Evolutionary conservation across 2,113 vertebrate genomes (phyloP).

Genomic region (Crotophaga sulcirostris): DNA sequence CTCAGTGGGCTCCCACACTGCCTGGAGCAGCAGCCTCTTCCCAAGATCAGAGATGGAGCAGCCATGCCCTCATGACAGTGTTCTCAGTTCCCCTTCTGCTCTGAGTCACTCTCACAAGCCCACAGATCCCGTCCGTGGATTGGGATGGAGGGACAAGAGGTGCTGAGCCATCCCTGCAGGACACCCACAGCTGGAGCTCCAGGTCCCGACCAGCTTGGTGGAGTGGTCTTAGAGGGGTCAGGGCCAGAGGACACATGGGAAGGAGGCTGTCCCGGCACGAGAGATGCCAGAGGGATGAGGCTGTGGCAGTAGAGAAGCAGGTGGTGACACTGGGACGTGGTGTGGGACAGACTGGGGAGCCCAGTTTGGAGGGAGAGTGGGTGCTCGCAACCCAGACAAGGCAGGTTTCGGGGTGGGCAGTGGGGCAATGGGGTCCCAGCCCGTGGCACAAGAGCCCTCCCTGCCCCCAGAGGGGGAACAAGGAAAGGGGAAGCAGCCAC

Average conservation of each 20-base stretch:
- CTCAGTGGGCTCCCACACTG: too few relatives aligned
- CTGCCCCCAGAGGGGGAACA: neutral
- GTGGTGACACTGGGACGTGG: accelerated
- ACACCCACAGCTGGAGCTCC: accelerated
- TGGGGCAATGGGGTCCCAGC: neutral
- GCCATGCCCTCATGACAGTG: neutral
- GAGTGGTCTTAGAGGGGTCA: neutral
- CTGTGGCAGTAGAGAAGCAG: neutral
- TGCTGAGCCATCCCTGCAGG: neutral
- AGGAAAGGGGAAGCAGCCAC: constrained; percentile 16
- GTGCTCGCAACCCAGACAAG: accelerated
- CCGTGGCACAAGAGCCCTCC: accelerated
- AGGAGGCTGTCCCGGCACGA: accelerated
- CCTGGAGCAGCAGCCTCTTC: neutral
- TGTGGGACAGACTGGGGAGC: neutral
- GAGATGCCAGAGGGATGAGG: neutral
- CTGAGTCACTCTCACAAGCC: constrained; percentile 46
- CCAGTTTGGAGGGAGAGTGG: neutral
- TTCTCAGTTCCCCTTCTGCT: constrained; percentile 14
- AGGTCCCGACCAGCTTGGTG: accelerated
- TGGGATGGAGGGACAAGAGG: neutral
- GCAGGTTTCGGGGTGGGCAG: accelerated
- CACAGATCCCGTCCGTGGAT: neutral
- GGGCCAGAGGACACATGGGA: accelerated
- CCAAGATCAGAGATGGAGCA: neutral